Conservation (phyloP, 2,888 invertebrate species). For the Eurytoma californica region DNA sequence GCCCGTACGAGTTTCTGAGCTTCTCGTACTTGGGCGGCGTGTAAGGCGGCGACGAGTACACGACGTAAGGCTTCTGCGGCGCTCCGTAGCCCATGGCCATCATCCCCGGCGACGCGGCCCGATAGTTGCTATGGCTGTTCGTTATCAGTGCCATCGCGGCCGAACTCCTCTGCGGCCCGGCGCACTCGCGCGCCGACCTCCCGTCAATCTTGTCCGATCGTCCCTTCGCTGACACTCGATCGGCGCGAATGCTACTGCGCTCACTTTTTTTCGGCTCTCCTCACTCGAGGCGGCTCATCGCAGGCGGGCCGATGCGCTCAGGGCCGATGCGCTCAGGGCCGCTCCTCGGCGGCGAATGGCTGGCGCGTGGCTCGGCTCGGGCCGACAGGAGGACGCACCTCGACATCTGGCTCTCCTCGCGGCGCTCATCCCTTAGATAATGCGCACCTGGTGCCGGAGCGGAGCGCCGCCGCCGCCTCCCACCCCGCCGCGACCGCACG, state of each 20-base stretch:
- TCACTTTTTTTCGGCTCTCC: too few species aligned
- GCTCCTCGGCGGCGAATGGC: conserved; percentile 6
- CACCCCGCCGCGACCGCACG: conserved; percentile 48
- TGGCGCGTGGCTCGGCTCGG: conserved; percentile 9
- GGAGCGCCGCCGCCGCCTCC: conserved; percentile 55
- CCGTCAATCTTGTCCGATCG: background rate
- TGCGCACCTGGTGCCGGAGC: conserved; percentile 67
- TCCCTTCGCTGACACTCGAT: too few species aligned
- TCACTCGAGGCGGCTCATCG: too few species aligned
- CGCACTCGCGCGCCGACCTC: conserved; percentile 33
- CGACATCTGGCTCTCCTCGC: conserved; percentile 72
- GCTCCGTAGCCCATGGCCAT: conserved; percentile 61
- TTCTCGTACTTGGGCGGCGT: conserved; percentile 55
- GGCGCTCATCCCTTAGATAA: conserved; percentile 70
- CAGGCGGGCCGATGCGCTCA: too few species aligned
- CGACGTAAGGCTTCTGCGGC: conserved; percentile 21
- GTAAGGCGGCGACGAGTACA: conserved; percentile 54
- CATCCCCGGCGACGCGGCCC: conserved; percentile 64
- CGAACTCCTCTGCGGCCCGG: background rate
- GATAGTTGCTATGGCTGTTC: conserved; percentile 67
- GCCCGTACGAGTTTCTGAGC: conserved; percentile 41
- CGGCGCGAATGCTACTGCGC: too few species aligned
- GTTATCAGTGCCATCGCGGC: conserved; percentile 68
- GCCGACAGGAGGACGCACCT: conserved; percentile 49
- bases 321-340: background rate